These are phyloP conservation scores for Timandra comae DNA, from an alignment of 2,888 invertebrate species.

Conservation along the genomic window DNA sequence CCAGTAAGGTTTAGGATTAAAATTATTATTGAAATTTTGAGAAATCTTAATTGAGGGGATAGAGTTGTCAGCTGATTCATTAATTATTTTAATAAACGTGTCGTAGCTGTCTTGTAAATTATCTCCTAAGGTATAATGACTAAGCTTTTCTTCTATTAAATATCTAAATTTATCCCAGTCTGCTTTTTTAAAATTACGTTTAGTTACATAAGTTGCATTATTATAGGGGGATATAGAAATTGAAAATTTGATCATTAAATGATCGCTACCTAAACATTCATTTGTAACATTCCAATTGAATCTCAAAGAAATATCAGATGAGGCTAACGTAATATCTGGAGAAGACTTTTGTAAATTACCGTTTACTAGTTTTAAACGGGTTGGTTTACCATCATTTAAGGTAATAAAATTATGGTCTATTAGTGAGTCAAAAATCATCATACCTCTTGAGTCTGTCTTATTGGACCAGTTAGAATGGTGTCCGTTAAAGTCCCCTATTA, in stretches of 20 bases:
- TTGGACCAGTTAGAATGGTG: slow-evolving; percentile 13
- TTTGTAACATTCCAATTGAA: slow-evolving; percentile 3
- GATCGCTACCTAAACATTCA: slow-evolving; percentile 18
- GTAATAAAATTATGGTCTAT: slow-evolving; percentile 10
- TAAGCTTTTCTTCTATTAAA: neutral
- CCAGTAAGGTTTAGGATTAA: slow-evolving; percentile 4
- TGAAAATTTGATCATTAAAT: slow-evolving; percentile 10
- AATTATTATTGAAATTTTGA: neutral
- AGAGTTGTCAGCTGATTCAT: neutral
- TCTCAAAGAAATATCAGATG: neutral
- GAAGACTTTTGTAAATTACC: neutral
- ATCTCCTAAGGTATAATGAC: neutral
- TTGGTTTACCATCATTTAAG: slow-evolving; percentile 11
- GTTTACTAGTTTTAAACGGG: slow-evolving; percentile 16
- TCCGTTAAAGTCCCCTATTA: slow-evolving; percentile 17
- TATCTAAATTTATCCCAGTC: slow-evolving; percentile 2
- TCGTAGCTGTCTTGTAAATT: neutral
- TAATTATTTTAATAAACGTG: neutral
- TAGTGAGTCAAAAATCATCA: slow-evolving; percentile 4
- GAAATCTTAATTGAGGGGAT: neutral
- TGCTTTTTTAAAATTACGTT: slow-evolving; percentile 8
- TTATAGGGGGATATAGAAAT: neutral
- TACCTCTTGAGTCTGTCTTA: slow-evolving; percentile 8
- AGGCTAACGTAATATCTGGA: neutral
- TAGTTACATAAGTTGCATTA: too few relatives aligned